These are phyloP conservation scores for Itoplectis maculator DNA, from an alignment of 2,888 invertebrate species.

Conservation along the genomic window DNA sequence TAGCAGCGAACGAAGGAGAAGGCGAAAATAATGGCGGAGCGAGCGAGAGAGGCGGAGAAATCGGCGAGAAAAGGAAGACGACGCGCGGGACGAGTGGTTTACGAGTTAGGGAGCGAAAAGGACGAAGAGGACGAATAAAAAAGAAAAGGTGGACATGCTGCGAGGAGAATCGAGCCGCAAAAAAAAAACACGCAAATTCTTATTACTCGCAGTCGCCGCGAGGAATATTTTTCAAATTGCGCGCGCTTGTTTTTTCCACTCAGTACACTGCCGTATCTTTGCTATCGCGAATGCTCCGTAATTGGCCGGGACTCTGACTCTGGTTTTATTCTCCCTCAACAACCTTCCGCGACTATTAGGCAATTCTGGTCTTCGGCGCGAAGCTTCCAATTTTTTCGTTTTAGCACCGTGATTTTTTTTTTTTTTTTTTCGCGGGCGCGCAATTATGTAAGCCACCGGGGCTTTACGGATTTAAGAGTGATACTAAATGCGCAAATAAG, in stretches of 20 bases:
- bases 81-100: conserved; percentile 67
- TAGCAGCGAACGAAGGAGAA: conserved; percentile 48
- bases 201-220: not conserved
- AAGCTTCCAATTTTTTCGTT: not conserved
- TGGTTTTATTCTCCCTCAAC: conserved; percentile 20
- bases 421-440: not conserved
- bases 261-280: conserved; percentile 18
- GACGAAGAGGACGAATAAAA: too few relatives aligned
- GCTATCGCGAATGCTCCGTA: conserved; percentile 43
- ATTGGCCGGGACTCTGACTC: conserved; percentile 46
- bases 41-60: conserved; percentile 53
- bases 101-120: conserved; percentile 71
- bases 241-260: conserved; percentile 5
- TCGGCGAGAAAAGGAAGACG: conserved; percentile 53
- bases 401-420: not conserved
- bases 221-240: conserved; percentile 47
- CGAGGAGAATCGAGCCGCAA: conserved; percentile 43
- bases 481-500: conserved; percentile 29
- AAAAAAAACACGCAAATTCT: not conserved
- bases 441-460: conserved; percentile 37
- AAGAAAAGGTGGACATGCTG: conserved; percentile 65
- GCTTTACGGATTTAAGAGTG: conserved; percentile 6
- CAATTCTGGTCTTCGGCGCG: not conserved
- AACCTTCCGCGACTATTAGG: conserved; percentile 35
- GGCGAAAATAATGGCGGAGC: conserved; percentile 56